phyloP scores from a whole-genome alignment of 1,140 invertebrate species.

The Ceratina calcarata region DNA sequence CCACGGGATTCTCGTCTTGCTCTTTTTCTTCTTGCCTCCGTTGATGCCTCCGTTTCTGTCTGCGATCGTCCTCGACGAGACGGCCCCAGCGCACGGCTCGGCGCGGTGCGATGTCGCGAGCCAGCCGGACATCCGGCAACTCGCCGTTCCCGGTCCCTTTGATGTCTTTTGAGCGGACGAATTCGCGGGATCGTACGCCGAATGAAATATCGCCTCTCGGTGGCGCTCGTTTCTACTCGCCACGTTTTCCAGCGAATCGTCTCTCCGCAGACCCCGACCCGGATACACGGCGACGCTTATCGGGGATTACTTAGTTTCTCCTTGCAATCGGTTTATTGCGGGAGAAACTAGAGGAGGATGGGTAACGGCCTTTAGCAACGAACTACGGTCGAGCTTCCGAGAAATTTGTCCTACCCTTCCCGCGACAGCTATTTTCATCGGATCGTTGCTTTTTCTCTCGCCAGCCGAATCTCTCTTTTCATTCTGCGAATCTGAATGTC shows the following conservation, averaged over 20 bases:
- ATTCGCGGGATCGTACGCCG: conserved; percentile 70
- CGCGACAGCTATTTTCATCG: conserved; percentile 7
- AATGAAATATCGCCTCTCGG: conserved; percentile 73
- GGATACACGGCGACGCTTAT: conserved; percentile 20
- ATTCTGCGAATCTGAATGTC: too few relatives aligned
- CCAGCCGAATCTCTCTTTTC: not conserved
- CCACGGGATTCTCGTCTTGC: conserved; percentile 1
- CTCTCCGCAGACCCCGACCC: not conserved
- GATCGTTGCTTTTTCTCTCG: too few relatives aligned
- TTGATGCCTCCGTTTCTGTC: conserved; percentile 5
- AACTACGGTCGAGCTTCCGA: not conserved
- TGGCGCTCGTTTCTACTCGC: conserved; percentile 6
- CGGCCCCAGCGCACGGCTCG: too few relatives aligned
- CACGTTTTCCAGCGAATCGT: conserved; percentile 9
- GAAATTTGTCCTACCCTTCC: not conserved
- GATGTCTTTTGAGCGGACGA: conserved; percentile 68
- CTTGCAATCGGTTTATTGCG: conserved; percentile 43
- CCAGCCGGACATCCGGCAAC: conserved; percentile 76
- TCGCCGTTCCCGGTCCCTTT: conserved; percentile 60
- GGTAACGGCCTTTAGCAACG: conserved; percentile 13
- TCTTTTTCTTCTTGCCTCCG: conserved; percentile 6
- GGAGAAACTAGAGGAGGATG: not conserved
- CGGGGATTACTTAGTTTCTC: conserved; percentile 30
- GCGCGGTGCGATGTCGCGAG: conserved; percentile 49
- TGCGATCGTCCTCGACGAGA: conserved; percentile 28